phyloP scores from a whole-genome alignment of 1,140 invertebrate species.

The Matsumurasca onukii region DNA sequence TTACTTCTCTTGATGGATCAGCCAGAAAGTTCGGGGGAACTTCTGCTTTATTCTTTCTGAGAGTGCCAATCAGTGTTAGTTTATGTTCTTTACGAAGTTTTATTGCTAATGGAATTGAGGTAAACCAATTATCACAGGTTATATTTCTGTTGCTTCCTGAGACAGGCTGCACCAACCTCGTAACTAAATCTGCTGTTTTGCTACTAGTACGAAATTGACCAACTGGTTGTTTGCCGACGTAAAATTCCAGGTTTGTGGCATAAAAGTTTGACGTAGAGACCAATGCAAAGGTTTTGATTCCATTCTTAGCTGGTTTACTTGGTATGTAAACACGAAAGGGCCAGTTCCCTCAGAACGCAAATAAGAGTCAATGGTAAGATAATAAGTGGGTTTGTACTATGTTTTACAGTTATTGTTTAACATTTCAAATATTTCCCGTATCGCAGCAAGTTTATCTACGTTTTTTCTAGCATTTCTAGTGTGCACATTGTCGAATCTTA shows the following conservation, averaged over 20 bases:
- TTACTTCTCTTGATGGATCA: slow-evolving; percentile 15
- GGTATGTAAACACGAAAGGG: slow-evolving; percentile 47
- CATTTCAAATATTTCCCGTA: background rate
- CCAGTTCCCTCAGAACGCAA: slow-evolving; percentile 46
- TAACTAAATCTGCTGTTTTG: background rate
- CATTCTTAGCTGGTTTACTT: slow-evolving; percentile 49
- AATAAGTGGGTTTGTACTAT: background rate
- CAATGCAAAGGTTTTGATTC: slow-evolving; percentile 46
- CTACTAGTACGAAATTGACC: background rate
- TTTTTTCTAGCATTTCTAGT: slow-evolving; percentile 31
- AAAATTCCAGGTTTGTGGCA: slow-evolving; percentile 14
- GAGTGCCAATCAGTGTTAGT: slow-evolving; percentile 39
- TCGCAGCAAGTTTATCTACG: slow-evolving; percentile 33
- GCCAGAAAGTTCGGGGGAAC: slow-evolving; percentile 28
- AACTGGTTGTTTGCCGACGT: slow-evolving; percentile 12
- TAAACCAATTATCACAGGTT: slow-evolving; percentile 46
- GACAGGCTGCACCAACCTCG: slow-evolving; percentile 30
- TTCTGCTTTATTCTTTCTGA: slow-evolving; percentile 42
- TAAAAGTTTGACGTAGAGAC: slow-evolving; percentile 7
- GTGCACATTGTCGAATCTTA: slow-evolving; percentile 38
- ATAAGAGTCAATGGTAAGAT: slow-evolving; percentile 30
- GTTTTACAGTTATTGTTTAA: background rate
- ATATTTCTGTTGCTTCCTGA: slow-evolving; percentile 43
- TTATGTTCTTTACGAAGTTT: slow-evolving; percentile 35
- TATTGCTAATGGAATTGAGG: slow-evolving; percentile 35